These are phyloP conservation scores for Gambusia yucatana DNA, from an alignment of 2,797 vertebrate genomes.

Conservation along the genomic window DNA sequence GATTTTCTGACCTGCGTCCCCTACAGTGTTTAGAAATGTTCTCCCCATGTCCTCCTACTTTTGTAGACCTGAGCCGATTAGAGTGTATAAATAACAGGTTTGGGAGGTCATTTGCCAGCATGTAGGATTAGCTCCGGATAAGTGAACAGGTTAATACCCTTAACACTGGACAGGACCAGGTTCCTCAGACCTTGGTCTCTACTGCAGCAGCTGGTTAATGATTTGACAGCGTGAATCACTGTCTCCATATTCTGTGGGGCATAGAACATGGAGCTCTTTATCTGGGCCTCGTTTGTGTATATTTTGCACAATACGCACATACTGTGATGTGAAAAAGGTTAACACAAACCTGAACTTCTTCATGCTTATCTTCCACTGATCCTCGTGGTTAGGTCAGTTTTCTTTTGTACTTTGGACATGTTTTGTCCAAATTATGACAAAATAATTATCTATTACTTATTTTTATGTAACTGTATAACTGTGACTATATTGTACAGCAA, in stretches of 20 bases:
- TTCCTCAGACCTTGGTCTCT: not conserved
- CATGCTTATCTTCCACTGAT: not conserved
- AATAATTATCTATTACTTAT: not conserved
- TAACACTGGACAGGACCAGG: not conserved
- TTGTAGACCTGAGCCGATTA: constrained; percentile 59
- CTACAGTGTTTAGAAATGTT: not conserved
- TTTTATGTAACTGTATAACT: not conserved
- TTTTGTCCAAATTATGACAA: not conserved
- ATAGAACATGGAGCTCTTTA: not conserved
- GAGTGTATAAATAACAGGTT: constrained; percentile 61
- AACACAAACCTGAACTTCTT: not conserved
- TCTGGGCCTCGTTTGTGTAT: not conserved
- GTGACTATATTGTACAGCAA: no score
- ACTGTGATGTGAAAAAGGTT: not conserved
- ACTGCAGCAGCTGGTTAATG: not conserved
- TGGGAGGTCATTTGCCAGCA: constrained; percentile 7
- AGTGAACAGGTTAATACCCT: constrained; percentile 22
- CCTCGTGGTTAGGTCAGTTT: not conserved
- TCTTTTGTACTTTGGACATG: not conserved
- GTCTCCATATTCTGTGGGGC: no score
- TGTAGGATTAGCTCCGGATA: constrained; percentile 45
- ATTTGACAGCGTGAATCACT: not conserved
- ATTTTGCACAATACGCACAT: not conserved
- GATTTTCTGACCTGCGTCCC: not conserved
- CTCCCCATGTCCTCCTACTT: not conserved